Percentiles rank a stretch among this genome's conserved stretches.
These are phyloP conservation scores for Suillia variegata DNA, from an alignment of 2,888 invertebrate species.

Conservation along the genomic window DNA sequence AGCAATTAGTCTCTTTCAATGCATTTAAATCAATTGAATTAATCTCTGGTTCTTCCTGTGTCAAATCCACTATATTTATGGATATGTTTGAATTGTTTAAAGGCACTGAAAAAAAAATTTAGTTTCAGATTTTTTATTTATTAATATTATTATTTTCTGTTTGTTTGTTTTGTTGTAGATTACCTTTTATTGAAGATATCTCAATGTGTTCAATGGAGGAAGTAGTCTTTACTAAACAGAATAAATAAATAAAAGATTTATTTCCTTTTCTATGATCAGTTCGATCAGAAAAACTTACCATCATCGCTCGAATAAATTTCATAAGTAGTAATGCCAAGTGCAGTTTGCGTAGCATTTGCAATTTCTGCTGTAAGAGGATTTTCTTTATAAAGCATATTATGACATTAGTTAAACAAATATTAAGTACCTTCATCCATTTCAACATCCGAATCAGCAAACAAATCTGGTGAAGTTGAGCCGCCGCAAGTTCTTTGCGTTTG, in stretches of 20 bases:
- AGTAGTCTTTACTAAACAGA: constrained; percentile 51
- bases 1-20: too few species aligned
- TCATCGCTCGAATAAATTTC: constrained; percentile 57
- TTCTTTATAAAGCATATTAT: not conserved
- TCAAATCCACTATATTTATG: too few species aligned
- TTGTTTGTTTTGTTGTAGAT: too few species aligned
- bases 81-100: too few species aligned
- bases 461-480: constrained; percentile 52
- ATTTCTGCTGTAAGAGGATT: not conserved
- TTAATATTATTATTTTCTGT: too few species aligned
- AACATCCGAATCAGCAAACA: constrained; percentile 55
- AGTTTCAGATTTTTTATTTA: too few species aligned
- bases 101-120: too few species aligned
- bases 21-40: too few species aligned
- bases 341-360: not conserved
- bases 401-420: not conserved
- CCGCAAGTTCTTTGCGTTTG: constrained; percentile 2
- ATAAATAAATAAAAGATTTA: too few species aligned
- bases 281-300: too few species aligned
- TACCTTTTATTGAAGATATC: constrained; percentile 12
- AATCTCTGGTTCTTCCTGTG: too few species aligned
- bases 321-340: constrained; percentile 36
- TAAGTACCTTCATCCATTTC: constrained; percentile 33
- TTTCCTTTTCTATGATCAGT: too few species aligned
- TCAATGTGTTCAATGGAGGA: constrained; percentile 13